A percentile compares a stretch with the other conserved stretches of the same genome.
phyloP scores from a whole-genome alignment of 2,888 invertebrate genomes.

The Myathropa florea region DNA sequence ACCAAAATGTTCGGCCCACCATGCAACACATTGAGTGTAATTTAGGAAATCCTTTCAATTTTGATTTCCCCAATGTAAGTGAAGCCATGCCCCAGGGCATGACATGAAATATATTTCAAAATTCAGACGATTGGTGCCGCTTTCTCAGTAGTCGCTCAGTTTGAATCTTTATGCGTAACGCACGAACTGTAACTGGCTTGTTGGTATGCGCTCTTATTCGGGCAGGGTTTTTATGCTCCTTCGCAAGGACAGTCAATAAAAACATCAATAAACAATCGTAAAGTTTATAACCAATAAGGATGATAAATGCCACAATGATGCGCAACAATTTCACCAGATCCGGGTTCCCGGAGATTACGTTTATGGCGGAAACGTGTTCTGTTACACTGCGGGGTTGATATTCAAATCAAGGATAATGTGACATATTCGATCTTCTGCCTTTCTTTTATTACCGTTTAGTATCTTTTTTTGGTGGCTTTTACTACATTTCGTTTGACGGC shows the following conservation, averaged over 20 bases:
- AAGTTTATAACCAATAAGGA: slow-evolving; percentile 54
- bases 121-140: not conserved
- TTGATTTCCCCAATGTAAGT: not conserved
- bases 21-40: not conserved
- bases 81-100: not conserved
- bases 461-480: not conserved
- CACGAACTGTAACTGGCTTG: slow-evolving; percentile 15
- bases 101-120: not conserved
- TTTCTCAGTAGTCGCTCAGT: not conserved
- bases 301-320: slow-evolving; percentile 45
- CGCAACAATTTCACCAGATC: slow-evolving; percentile 27
- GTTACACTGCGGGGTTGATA: slow-evolving; percentile 21
- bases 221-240: slow-evolving; percentile 10
- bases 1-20: too few species aligned
- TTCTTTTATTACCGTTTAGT: slow-evolving; percentile 32
- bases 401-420: slow-evolving; percentile 45
- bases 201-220: not conserved
- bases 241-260: slow-evolving; percentile 18
- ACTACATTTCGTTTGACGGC: not conserved
- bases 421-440: slow-evolving; percentile 33
- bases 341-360: slow-evolving; percentile 30
- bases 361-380: slow-evolving; percentile 48
- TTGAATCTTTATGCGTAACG: not conserved
- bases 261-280: slow-evolving; percentile 50
- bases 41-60: not conserved